Base-by-base conservation (phyloP, 2,797 vertebrate genomes). In the Sylvilagus floridanus region DNA sequence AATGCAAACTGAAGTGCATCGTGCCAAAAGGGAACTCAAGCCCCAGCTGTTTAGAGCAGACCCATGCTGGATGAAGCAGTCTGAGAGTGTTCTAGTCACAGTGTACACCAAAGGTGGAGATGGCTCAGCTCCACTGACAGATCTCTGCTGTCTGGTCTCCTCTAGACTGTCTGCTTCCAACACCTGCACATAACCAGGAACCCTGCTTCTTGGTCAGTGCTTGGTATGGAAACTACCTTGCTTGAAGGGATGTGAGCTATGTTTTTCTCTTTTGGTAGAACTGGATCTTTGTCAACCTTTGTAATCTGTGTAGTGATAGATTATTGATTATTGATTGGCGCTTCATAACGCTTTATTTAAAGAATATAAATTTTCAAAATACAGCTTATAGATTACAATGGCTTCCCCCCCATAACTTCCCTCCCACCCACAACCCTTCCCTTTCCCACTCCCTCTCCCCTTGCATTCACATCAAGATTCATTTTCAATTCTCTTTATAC, bases 211-310 rank as follows among this genome's bases (percentile, higher is more conserved):
- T 30, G 57, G 57, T 26, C 71, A 57, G 4, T 19, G 50, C 19
- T 30, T 50, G n/a, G 1, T 24, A 24, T 65, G 66, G 42, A 66
- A 81, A 30, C 19, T 66, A 19, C 14, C 21, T 68, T 26, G 9
- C 71, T 35, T 84, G 50, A 72, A 87, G 50, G 5, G 28, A 42
- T 42, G 5, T 16, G 12, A 75, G 4, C 26, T 83, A 24, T n/a
- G 63, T 54, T 81, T 79, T 69, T 76, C 5, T 69, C 21, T 71
- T 86, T 28, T 28, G 54, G 17, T 50, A 81, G 11, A 12, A 16
- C 28, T 54, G 65, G 13, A 47, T 82, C 37, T 91, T 90, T 69
- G 11, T 52, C 54, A 79, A 37, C 22, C 17, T 78, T 78, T 79
- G 21, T 50, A 86, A 13, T 28, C 0, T 83, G 52, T 84, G 81